Percentiles rank a stretch among this genome's conserved stretches.
Conservation (phyloP, 2,113 vertebrate species). For the Saimiri boliviensis region DNA sequence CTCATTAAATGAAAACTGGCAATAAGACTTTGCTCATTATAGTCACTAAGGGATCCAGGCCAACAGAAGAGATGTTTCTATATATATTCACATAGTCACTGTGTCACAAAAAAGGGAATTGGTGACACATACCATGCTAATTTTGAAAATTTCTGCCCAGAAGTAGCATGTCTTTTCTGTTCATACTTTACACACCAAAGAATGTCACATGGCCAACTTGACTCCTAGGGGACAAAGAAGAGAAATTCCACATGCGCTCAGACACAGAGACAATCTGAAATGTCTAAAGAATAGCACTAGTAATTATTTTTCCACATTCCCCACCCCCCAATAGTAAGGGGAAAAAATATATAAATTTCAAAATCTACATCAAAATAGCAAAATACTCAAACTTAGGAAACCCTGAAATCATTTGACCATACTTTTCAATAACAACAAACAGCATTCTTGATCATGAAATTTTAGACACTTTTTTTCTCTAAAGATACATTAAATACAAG, state of each 20-base stretch:
- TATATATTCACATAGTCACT: neutral
- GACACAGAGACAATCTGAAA: neutral
- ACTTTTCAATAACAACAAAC: neutral
- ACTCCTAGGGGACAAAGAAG: neutral
- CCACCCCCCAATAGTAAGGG: neutral
- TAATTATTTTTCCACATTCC: neutral
- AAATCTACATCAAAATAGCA: neutral
- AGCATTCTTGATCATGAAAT: neutral
- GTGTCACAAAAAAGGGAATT: neutral
- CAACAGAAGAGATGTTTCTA: neutral
- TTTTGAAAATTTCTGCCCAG: neutral
- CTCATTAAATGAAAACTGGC: neutral
- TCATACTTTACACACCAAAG: neutral
- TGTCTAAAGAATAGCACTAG: neutral
- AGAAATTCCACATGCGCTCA: neutral
- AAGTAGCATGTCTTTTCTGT: neutral
- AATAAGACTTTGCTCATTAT: neutral
- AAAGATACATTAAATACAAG: neutral
- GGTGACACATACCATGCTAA: neutral
- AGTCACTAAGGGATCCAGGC: neutral
- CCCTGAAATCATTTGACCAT: neutral
- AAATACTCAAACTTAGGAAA: neutral
- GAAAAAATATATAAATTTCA: slow-evolving; percentile 22
- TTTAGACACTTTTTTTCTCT: neutral
- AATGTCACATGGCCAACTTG: neutral